Conservation (phyloP, 1,140 invertebrate genomes). For the Nasonia vitripennis region DNA sequence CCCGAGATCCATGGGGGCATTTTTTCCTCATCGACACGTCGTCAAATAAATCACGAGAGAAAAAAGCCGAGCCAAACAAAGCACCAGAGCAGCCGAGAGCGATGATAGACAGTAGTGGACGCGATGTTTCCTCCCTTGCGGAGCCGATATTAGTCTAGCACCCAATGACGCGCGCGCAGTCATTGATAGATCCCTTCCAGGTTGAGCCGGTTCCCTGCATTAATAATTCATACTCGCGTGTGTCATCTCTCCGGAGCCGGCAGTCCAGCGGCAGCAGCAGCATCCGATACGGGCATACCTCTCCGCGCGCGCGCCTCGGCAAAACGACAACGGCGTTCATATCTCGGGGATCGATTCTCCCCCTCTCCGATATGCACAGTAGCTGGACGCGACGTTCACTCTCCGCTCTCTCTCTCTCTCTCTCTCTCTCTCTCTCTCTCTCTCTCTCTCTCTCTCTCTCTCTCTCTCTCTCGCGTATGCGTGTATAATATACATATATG, state of each 20-base stretch:
- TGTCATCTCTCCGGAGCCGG: constrained; percentile 60
- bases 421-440: no score
- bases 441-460: no score
- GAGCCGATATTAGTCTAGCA: constrained; percentile 35
- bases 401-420: constrained; percentile 1
- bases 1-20: background rate
- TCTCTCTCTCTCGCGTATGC: constrained; percentile 11
- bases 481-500: constrained; percentile 41
- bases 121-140: background rate
- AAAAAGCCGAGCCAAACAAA: constrained; percentile 35
- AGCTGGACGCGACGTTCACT: constrained; percentile 16
- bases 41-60: constrained; percentile 45
- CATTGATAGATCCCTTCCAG: constrained; percentile 64
- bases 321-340: constrained; percentile 65
- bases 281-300: background rate
- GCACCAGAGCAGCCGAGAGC: background rate
- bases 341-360: constrained; percentile 65
- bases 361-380: constrained; percentile 17
- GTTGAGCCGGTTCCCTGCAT: constrained; percentile 56
- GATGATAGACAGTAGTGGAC: constrained; percentile 35
- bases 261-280: background rate
- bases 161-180: constrained; percentile 53
- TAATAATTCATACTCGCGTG: constrained; percentile 72
- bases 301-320: background rate
- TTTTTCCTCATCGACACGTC: constrained; percentile 35